Percentiles rank a stretch among this genome's conserved stretches.
Evolutionary conservation across 1,140 invertebrate genomes (phyloP).

Genomic region (Caenorhabditis latens): DNA sequence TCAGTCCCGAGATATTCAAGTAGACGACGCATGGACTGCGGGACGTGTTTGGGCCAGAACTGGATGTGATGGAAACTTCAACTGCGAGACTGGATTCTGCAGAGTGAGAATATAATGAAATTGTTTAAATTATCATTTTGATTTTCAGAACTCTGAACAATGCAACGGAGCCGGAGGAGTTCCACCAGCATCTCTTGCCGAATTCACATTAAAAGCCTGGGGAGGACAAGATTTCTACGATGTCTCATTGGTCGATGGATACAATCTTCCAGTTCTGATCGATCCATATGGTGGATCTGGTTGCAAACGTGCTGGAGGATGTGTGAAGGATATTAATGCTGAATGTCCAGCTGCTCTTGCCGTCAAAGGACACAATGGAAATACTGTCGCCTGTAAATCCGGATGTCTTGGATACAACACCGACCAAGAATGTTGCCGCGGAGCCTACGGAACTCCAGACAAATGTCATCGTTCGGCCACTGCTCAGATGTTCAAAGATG

Average conservation of each 20-base stretch:
- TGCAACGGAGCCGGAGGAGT: conserved; percentile 79
- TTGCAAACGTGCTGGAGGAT: conserved; percentile 76
- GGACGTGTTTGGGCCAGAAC: conserved; percentile 73
- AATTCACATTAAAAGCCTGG: conserved; percentile 62
- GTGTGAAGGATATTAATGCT: conserved; percentile 77
- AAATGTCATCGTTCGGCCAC: conserved; percentile 78
- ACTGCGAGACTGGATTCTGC: conserved; percentile 74
- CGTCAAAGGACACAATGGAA: conserved; percentile 33
- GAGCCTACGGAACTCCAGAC: conserved; percentile 77
- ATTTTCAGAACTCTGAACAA: conserved; percentile 72
- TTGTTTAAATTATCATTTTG: no score
- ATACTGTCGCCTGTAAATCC: conserved; percentile 79
- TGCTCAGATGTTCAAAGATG: conserved; percentile 79
- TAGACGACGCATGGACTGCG: conserved; percentile 66
- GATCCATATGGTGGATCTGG: conserved; percentile 75
- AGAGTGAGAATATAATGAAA: conserved; percentile 55
- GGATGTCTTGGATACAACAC: conserved; percentile 79
- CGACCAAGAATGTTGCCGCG: conserved; percentile 80
- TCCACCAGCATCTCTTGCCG: conserved; percentile 79
- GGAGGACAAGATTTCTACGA: conserved; percentile 78
- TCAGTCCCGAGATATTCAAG: conserved; percentile 55
- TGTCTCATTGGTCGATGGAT: conserved; percentile 79
- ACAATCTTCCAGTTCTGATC: conserved; percentile 77
- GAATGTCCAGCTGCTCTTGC: conserved; percentile 32
- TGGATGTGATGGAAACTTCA: conserved; percentile 67